Conservation (phyloP, 2,797 vertebrate species). For the Darevskia nairensis region DNA sequence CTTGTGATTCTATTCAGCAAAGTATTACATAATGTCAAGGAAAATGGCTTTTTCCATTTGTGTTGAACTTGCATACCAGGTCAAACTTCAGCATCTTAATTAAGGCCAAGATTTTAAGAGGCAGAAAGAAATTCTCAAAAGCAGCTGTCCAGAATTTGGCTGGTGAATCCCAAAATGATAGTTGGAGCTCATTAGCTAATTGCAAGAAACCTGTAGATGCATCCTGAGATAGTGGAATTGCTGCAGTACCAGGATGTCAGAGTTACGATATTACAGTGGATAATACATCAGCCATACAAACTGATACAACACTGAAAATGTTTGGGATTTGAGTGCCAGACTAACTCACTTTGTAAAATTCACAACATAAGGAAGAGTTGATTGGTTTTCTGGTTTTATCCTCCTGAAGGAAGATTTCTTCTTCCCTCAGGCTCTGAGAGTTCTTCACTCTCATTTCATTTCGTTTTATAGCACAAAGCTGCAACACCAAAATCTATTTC, state of each 20-base stretch:
- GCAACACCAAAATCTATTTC: conserved; percentile 27
- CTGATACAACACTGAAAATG: neutral
- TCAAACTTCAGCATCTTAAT: neutral
- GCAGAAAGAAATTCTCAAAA: neutral
- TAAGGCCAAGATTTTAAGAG: neutral
- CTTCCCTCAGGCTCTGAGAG: conserved; percentile 11
- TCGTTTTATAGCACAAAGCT: conserved; percentile 18
- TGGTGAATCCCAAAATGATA: neutral
- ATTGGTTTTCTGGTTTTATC: conserved; percentile 27
- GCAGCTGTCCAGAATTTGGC: neutral
- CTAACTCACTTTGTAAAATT: conserved; percentile 12
- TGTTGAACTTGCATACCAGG: neutral
- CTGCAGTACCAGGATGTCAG: neutral
- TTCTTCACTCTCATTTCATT: conserved; percentile 27
- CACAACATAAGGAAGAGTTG: conserved; percentile 13
- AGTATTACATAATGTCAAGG: neutral
- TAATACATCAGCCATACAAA: neutral
- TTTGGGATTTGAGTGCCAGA: neutral
- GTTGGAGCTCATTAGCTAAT: neutral
- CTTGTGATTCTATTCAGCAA: neutral
- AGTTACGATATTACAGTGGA: neutral
- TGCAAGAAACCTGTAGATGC: neutral
- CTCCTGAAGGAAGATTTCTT: conserved; percentile 15
- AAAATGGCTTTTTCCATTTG: neutral
- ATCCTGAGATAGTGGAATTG: neutral